Conservation (phyloP, 2,888 invertebrate species). For the Phoenoteleia sp. region DNA sequence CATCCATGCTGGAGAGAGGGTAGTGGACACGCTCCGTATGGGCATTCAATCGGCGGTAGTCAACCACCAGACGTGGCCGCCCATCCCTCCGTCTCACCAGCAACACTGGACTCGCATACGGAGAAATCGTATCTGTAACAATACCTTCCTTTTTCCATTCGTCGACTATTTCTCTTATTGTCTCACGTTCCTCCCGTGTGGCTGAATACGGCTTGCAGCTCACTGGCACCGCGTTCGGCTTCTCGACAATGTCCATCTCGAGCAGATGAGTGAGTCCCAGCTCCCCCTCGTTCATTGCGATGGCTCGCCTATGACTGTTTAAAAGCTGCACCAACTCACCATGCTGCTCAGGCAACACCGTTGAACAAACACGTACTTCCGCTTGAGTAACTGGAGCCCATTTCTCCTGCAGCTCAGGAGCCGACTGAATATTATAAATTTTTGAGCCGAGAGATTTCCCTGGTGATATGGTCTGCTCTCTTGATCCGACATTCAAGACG, state of each 20-base stretch:
- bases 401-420: too few species aligned
- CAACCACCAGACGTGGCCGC: conserved; percentile 11
- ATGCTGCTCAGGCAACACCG: too few species aligned
- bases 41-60: conserved; percentile 26
- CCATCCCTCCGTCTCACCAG: conserved; percentile 32
- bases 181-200: background rate
- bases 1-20: background rate
- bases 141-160: background rate
- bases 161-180: background rate
- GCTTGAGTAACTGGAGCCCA: too few species aligned
- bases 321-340: too few species aligned
- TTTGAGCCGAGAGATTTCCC: too few species aligned
- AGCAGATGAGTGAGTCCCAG: background rate
- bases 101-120: conserved; percentile 12
- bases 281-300: background rate
- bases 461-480: too few species aligned
- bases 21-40: conserved; percentile 1
- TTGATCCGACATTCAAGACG: too few species aligned
- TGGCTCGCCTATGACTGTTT: too few species aligned
- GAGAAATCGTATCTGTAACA: background rate
- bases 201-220: background rate
- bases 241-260: conserved; percentile 8
- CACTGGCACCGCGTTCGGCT: background rate
- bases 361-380: too few species aligned
- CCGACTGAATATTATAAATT: too few species aligned